These are phyloP conservation scores for Zonitis immaculata DNA, from an alignment of 2,888 invertebrate species.

Conservation along the genomic window DNA sequence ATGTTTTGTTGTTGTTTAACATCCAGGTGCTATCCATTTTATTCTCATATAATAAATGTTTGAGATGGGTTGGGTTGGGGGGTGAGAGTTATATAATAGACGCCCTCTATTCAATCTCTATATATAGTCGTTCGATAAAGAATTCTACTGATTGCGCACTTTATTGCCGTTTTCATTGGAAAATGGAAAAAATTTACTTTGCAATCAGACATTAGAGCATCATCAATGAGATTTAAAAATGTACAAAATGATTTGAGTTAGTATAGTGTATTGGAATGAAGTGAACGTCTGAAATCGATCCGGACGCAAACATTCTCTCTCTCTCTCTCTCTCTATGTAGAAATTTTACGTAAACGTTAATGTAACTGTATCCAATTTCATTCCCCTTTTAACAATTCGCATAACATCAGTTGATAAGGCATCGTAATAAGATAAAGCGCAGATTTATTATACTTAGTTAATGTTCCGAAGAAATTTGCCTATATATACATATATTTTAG, in stretches of 20 bases:
- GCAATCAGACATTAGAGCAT: background rate
- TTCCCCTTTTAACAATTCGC: background rate
- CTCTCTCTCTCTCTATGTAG: too few relatives aligned
- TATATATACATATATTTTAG: too few relatives aligned
- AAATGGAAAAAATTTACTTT: background rate
- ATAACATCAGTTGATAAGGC: background rate
- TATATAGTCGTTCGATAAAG: background rate
- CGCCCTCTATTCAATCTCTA: too few relatives aligned
- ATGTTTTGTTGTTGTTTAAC: too few relatives aligned
- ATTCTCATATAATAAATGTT: too few relatives aligned
- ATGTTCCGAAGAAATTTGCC: background rate
- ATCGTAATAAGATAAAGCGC: background rate
- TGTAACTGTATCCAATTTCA: background rate
- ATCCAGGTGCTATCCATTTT: too few relatives aligned
- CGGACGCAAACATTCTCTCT: background rate
- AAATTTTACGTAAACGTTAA: background rate
- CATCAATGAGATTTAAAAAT: background rate
- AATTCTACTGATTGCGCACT: background rate
- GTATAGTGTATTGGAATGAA: background rate
- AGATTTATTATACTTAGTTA: background rate
- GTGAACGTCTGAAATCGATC: background rate
- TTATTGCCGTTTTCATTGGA: background rate
- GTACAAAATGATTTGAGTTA: background rate
- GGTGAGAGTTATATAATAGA: background rate
- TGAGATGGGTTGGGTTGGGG: too few relatives aligned